Evolutionary conservation across 37 sponge, comb jelly and placozoan species (phyloP).

Genomic region (Geodia barretti): DNA sequence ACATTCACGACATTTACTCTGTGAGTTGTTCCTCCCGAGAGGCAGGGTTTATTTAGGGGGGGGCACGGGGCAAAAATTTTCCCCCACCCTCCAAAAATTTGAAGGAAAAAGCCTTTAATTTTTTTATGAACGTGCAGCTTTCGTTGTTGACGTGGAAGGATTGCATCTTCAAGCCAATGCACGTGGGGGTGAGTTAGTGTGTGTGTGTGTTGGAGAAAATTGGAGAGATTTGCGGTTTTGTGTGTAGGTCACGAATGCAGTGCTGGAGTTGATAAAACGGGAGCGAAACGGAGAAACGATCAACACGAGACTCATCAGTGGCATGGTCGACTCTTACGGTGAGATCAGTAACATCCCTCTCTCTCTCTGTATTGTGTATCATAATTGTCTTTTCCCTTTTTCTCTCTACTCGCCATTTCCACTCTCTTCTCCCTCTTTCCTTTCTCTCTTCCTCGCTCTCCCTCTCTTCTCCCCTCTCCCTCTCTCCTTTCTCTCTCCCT

Average conservation of each 20-base stretch:
- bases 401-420: background rate
- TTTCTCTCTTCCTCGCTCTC: background rate
- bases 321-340: constrained; percentile 91
- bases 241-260: constrained; percentile 78
- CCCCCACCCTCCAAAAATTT: background rate
- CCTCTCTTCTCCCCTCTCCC: background rate
- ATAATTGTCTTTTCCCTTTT: too few relatives aligned
- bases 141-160: constrained; percentile 87
- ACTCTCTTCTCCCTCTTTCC: background rate
- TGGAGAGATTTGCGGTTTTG: too few relatives aligned
- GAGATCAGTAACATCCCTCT: constrained; percentile 5
- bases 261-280: constrained; percentile 86
- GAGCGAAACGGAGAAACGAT: constrained; percentile 97
- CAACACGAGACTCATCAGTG: constrained; percentile 94
- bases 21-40: constrained; percentile 32
- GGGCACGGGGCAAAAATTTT: background rate
- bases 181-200: constrained; percentile 39
- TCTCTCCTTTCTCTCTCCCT: background rate
- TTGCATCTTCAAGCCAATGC: constrained; percentile 65
- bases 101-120: background rate
- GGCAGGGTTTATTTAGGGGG: constrained; percentile 10
- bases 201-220: background rate
- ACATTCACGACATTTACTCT: constrained; percentile 88
- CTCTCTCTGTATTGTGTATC: too few relatives aligned
- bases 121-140: constrained; percentile 37